Base-by-base conservation (phyloP, 2,113 vertebrate genomes). In the Pituophis catenifer region DNA sequence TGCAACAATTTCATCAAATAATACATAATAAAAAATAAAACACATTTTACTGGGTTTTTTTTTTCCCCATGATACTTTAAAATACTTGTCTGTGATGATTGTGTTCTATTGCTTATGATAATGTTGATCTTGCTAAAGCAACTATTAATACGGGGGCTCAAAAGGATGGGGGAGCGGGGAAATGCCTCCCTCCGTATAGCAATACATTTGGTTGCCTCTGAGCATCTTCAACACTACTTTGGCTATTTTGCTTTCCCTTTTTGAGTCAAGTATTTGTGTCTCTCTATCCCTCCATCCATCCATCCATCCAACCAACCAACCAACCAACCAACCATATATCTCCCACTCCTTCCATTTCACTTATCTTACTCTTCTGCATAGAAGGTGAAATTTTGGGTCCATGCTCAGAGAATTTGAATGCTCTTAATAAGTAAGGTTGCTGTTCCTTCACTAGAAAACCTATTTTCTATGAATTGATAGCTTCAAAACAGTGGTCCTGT, bases 131-230 rank as follows among this genome's bases (percentile, higher is more conserved):
- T 70, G 62, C 29, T 70, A 70, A 70, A 70, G 29, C 44, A 95
- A 23, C 87, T 95, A 94, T 95, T 92, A 95, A 94, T 8, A 1
- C 29, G 48, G 90, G 92, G 90, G 92, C 48, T 15, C 65, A 94
- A 29, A 90, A 1, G 94, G 85, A 48, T 26, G 26, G 58, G 26
- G 58, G 55, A 19, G 55, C 0, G 55, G 15, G 55, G 55, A 21
- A 8, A 58, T 24, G 11, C 19, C 86, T 48, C 85, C 57, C 9
- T 10, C 21, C 23, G 0, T 21, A 44, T 48, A 21, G 17, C 26
- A 62, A n/a, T 75, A 70, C 2, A 2, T 75, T 75, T 7, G 13
- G 13, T 75, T 75, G 13, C 13, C n/a, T 33, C n/a, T 75, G 70
- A 38, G 65, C 65, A 33, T 70, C 10, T 70, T n/a, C 29, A 70